Evolutionary conservation across 1,140 invertebrate genomes (phyloP), one percentile per base, ranked within the genome.

Genomic region (Cydia pomonella): DNA sequence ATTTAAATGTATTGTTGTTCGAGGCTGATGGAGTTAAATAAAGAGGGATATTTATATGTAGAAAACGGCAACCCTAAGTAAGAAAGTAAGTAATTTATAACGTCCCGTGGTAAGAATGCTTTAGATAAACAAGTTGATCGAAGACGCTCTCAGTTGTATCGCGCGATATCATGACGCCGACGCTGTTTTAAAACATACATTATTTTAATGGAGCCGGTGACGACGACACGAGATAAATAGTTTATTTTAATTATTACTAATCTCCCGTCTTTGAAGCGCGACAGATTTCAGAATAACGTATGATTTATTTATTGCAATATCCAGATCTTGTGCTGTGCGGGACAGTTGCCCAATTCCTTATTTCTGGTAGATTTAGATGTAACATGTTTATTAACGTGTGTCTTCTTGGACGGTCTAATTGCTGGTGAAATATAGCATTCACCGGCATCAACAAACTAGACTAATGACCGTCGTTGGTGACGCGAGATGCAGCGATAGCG

Each of bases 41-140:
- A 59, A 59, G 21, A 10, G 16, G 9, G 9, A 59, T 59, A 59
- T 59, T 75, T 23, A 75, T 71, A 33, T 71, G 63, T 63, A n/a
- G 44, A 75, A 81, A 59, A 73, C 77, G 76, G 75, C 81, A 82
- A 75, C 78, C 81, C 80, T 82, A 76, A 73, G 72, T 66, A 38
- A 71, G 75, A 69, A 66, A 59, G 77, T 64, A 74, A 47, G 76
- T 81, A 80, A 82, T 83, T 82, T 83, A 83, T 83, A 62, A 82
- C 74, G 75, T 82, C 77, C 38, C 66, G 75, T 73, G 76, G 77
- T 64, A 59, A 77, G 80, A 82, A 78, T 77, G 73, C 78, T 74
- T 77, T 73, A 82, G 84, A 86, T 83, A 84, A 84, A 82, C 76
- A 75, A 47, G 77, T 76, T 84, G 84, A 86, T 86, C 79, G 84